Conservation (phyloP, 2,113 vertebrate genomes). For the Polypterus bichir region DNA sequence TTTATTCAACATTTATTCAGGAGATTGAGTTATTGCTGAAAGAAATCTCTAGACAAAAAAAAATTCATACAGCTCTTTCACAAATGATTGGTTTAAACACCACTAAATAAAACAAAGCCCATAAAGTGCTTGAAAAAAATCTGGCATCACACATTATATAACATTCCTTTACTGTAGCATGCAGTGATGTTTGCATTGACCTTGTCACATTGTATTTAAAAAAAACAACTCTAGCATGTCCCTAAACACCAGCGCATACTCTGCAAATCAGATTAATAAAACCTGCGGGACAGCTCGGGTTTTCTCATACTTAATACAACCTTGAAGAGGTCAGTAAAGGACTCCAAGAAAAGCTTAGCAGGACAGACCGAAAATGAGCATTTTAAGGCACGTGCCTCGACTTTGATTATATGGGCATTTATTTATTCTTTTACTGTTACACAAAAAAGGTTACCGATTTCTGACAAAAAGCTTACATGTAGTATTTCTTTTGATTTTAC, state of each 20-base stretch:
- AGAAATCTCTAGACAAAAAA: neutral
- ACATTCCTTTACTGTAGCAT: conserved; percentile 23
- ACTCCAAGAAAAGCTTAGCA: neutral
- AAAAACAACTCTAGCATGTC: conserved; percentile 36
- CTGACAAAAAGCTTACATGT: too few species aligned
- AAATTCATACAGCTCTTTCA: neutral
- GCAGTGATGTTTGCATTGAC: conserved; percentile 25
- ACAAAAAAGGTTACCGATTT: too few species aligned
- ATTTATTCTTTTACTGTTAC: too few species aligned
- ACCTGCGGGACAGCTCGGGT: conserved; percentile 30
- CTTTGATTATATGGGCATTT: too few species aligned
- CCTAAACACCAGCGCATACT: conserved; percentile 31
- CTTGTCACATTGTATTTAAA: conserved; percentile 40
- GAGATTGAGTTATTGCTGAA: too few species aligned
- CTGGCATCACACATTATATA: conserved; percentile 20
- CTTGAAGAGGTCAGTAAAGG: conserved; percentile 25
- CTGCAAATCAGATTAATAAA: conserved; percentile 46
- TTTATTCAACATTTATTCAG: too few species aligned
- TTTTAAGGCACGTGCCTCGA: too few species aligned
- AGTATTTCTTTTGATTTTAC: conserved; percentile 18
- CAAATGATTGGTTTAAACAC: conserved; percentile 31
- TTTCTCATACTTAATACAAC: conserved; percentile 37
- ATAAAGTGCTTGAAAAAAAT: conserved; percentile 29
- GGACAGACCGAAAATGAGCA: neutral
- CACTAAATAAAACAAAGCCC: conserved; percentile 33